Conservation (phyloP, 2,797 vertebrate genomes). For the Gymnothorax javanicus region DNA sequence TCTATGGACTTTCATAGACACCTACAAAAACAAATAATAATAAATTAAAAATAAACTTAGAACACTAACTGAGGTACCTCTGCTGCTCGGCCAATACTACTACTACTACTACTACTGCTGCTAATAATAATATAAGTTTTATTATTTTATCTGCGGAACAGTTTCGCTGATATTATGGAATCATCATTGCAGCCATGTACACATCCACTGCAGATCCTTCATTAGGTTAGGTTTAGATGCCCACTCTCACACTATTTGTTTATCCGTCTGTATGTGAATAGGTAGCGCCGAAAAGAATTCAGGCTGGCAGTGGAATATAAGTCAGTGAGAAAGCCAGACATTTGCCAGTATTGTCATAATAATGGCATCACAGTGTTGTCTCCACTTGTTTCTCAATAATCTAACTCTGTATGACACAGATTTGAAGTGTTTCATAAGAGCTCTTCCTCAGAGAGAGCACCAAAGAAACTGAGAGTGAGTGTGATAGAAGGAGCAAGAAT, state of each 20-base stretch:
- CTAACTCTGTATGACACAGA: slow-evolving; percentile 46
- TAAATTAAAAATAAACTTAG: no score
- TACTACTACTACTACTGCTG: no score
- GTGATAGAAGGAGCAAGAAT: not conserved
- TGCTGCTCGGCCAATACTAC: no score
- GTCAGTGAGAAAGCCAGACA: not conserved
- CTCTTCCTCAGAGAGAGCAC: slow-evolving; percentile 47
- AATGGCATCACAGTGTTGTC: slow-evolving; percentile 26
- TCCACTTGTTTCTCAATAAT: slow-evolving; percentile 49
- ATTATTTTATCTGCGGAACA: no score
- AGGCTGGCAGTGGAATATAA: not conserved
- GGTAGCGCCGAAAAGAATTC: not conserved
- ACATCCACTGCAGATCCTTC: no score
- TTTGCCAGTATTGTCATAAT: not conserved
- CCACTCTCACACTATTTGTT: not conserved
- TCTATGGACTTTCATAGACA: no score
- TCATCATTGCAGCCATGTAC: no score
- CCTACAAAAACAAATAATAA: no score
- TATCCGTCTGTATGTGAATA: not conserved
- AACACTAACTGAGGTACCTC: no score
- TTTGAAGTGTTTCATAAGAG: slow-evolving; percentile 36
- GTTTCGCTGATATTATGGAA: no score
- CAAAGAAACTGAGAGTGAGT: slow-evolving; percentile 17
- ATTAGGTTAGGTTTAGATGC: not conserved
- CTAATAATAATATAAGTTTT: no score